A percentile compares a stretch with the other conserved stretches of the same genome.
phyloP scores from a whole-genome alignment of 2,888 invertebrate genomes.

The Cephus runcator region DNA sequence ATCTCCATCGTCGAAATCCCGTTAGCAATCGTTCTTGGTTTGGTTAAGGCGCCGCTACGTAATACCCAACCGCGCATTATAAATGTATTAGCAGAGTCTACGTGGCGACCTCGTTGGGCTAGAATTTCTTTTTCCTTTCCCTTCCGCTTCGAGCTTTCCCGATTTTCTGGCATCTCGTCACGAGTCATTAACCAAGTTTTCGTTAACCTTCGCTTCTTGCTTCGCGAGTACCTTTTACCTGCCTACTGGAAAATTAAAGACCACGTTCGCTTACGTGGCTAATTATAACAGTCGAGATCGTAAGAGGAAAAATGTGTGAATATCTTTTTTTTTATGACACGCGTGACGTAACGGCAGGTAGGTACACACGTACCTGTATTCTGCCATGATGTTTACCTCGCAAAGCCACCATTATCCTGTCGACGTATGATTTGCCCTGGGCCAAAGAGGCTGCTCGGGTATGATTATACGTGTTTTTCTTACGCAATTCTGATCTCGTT shows the following conservation, averaged over 20 bases:
- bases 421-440: slow-evolving; percentile 11
- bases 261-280: background rate
- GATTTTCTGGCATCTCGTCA: background rate
- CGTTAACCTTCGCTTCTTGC: background rate
- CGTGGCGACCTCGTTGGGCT: background rate
- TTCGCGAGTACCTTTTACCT: background rate
- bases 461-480: slow-evolving; percentile 17
- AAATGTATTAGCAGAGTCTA: background rate
- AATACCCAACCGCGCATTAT: slow-evolving; percentile 1
- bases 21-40: background rate
- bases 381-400: background rate
- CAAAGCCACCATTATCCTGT: slow-evolving; percentile 7
- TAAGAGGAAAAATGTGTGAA: background rate
- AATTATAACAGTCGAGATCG: background rate
- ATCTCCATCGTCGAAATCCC: background rate
- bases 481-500: slow-evolving; percentile 17
- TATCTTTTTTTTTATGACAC: background rate
- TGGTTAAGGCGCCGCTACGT: background rate
- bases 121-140: background rate
- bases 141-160: background rate
- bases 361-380: too few relatives aligned
- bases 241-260: background rate
- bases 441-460: slow-evolving; percentile 8
- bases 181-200: background rate
- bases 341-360: background rate